Evolutionary conservation across 2,888 invertebrate species (phyloP), one percentile per base, ranked within the genome.

Genomic region (Lasius platythorax): DNA sequence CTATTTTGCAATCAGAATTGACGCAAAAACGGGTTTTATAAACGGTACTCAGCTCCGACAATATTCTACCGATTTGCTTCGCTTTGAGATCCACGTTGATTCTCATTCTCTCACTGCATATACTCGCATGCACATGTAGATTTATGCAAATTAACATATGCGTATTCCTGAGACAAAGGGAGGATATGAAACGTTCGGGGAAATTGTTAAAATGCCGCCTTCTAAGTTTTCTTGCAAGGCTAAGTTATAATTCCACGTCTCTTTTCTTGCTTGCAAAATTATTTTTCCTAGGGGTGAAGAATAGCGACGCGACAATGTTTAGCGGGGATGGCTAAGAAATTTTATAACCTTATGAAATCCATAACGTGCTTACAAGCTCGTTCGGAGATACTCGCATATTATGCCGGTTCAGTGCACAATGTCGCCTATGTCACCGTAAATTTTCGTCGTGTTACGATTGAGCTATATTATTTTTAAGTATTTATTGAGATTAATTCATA

Each of bases 131-230:
- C 23, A 43, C 68, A 68, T 18, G 56, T 12, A 28, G 50, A 76
- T 78, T 43, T 58, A 70, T 33, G 56, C 43, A 78, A 78, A 68
- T 40, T 56, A 40, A 68, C 56, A n/a, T 56, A 56, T 40, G 56
- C 70, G 37, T 61, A 28, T 23, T 12, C 40, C 30, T 18, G 37
- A 61, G 73, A 58, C 74, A 74, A 75, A 50, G 40, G 50, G 74
- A 84, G 87, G 87, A 86, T 87, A 87, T 81, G 87, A 86, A 87
- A 86, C 86, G 72, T 84, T 79, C 87, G 86, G 79, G 87, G 75
- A 87, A 84, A 66, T 82, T 82, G 84, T 84, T 70, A 78, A 82
- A 84, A 84, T 73, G 73, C 82, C 81, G 84, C 73, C 82, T 68
- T 66, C 84, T 40, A 63, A 63, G 64, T 58, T 40, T 73, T 9